Evolutionary conservation across 2,797 vertebrate species (phyloP), one percentile per base, ranked within the genome.

Genomic region (Neosilurus mollespiculum): DNA sequence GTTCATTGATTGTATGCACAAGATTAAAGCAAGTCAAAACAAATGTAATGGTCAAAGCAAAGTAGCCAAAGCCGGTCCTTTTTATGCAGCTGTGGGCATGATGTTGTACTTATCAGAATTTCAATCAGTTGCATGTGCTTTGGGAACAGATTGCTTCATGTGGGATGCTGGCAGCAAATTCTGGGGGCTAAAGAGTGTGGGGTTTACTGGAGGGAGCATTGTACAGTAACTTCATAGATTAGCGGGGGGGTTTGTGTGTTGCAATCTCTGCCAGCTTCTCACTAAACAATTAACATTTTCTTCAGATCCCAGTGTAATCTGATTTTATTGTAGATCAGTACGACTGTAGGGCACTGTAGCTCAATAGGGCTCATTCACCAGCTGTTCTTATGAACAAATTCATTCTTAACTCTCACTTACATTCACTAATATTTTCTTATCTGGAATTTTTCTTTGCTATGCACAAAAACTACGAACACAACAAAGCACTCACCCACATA

Each of bases 21-120:
- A 85, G 90, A 92, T 93, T 86, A 92, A 90, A 91, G 78, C 73
- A 87, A 93, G 92, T 92, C 94, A 94, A 92, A 95, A 94, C 93
- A 93, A 91, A 70, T 89, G 78, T 30, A 88, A 85, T 56, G 82
- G 81, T 89, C 51, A 83, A 89, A 83, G 81, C 87, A 86, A 88
- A 88, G 86, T 84, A 90, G 90, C 91, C 88, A 90, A 85, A 91
- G 89, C 88, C 65, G 81, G 81, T 78, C 22, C 77, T 81, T 88
- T 89, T 64, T 61, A 87, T 70, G 26, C 84, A 65, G 58, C 56
- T 59, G 80, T 51, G 78, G 56, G 8, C 67, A 91, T 90, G 89
- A 88, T 92, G 89, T 90, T 87, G 89, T 56, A 66, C 84, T 91
- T 94, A 94, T 94, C 93, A 34, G 73, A 82, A 24, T 86, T 88